Percentiles rank a stretch among this genome's conserved stretches.
phyloP scores from a whole-genome alignment of 2,113 vertebrate genomes.

The Opisthocomus hoazin region DNA sequence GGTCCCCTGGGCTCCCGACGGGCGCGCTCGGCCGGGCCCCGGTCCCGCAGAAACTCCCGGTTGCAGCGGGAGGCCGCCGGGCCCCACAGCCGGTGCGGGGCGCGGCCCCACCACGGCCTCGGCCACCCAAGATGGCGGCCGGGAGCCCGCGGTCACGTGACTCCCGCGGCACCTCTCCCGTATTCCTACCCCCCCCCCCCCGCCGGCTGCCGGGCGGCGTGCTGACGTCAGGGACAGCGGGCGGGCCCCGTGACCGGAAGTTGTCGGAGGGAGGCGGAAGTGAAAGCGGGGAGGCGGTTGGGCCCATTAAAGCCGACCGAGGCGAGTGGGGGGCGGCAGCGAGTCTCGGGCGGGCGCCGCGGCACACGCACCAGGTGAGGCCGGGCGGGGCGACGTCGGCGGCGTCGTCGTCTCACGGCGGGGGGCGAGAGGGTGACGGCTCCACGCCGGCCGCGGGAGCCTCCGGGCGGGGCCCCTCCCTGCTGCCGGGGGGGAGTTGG shows the following conservation, averaged over 20 bases:
- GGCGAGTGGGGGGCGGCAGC: not conserved
- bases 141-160: not conserved
- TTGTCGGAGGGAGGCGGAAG: conserved; percentile 51
- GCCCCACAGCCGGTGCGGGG: no score
- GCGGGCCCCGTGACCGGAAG: conserved; percentile 51
- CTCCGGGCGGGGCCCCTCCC: not conserved
- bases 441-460: not conserved
- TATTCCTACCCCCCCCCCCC: no score
- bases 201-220: not conserved
- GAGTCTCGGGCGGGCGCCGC: not conserved
- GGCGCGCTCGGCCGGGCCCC: not conserved
- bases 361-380: not conserved
- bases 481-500: not conserved
- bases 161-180: rapidly evolving
- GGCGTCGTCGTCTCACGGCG: no score
- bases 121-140: not conserved
- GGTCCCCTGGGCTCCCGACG: rapidly evolving
- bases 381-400: rapidly evolving
- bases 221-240: not conserved
- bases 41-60: rapidly evolving
- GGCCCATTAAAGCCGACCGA: conserved; percentile 59
- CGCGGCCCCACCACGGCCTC: rapidly evolving
- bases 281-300: conserved; percentile 46
- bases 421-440: not conserved
- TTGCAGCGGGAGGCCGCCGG: not conserved